phyloP scores from a whole-genome alignment of 1,140 invertebrate genomes.

The Zaprionus africanus region DNA sequence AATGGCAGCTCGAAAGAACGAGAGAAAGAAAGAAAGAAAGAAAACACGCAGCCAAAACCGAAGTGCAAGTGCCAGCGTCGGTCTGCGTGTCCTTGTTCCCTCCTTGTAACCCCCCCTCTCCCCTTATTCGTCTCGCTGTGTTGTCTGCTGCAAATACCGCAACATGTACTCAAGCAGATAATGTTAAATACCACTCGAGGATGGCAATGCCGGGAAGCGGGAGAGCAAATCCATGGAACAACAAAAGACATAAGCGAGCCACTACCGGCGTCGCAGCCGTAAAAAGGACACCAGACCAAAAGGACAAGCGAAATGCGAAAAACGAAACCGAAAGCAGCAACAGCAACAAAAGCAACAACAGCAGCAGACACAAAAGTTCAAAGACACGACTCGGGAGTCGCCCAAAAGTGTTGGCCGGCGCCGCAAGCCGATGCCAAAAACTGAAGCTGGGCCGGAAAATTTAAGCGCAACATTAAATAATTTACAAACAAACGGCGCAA shows the following conservation, averaged over 20 bases:
- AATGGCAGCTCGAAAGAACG: constrained; percentile 32
- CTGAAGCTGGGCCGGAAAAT: constrained; percentile 73
- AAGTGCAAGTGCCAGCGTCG: constrained; percentile 54
- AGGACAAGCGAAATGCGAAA: constrained; percentile 74
- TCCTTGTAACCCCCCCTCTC: too few relatives aligned
- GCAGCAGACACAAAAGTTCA: constrained; percentile 70
- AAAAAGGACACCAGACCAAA: constrained; percentile 76
- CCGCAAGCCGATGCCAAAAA: constrained; percentile 30
- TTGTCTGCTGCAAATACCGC: constrained; percentile 82
- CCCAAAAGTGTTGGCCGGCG: constrained; percentile 38
- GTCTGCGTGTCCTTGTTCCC: constrained; percentile 65
- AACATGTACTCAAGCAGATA: constrained; percentile 83
- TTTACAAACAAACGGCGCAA: constrained; percentile 80
- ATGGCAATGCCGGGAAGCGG: constrained; percentile 50
- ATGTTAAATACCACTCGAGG: constrained; percentile 82
- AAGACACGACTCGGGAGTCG: constrained; percentile 38
- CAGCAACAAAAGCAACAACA: constrained; percentile 19
- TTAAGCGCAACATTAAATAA: constrained; percentile 83
- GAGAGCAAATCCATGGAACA: constrained; percentile 76
- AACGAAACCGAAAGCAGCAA: constrained; percentile 70
- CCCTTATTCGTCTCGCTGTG: constrained; percentile 34
- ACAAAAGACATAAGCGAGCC: constrained; percentile 80
- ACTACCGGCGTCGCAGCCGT: constrained; percentile 44
- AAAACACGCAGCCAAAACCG: constrained; percentile 24
- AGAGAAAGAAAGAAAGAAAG: constrained; percentile 19